Conservation (phyloP, 2,113 vertebrate species). For the Urocitellus parryii region DNA sequence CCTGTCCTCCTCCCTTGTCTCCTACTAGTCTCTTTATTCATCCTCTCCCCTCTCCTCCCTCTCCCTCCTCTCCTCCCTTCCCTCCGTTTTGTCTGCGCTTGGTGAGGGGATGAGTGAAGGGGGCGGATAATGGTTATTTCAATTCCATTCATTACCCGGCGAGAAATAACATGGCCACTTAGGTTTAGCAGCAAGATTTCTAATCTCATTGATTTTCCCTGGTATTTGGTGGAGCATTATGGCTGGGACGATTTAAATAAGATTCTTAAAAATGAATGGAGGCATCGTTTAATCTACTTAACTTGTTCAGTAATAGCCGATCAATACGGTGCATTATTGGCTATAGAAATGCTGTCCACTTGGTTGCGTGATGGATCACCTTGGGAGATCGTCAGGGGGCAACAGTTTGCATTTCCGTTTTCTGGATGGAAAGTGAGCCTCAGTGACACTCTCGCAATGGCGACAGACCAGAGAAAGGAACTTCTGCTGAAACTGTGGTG, state of each 20-base stretch:
- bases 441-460: fast-evolving
- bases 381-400: background rate
- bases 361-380: background rate
- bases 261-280: slow-evolving; percentile 47
- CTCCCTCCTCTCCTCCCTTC: fast-evolving
- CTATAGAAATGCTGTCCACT: background rate
- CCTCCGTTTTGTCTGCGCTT: too few relatives aligned
- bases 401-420: too few relatives aligned
- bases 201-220: slow-evolving; percentile 48
- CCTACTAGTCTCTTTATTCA: too few relatives aligned
- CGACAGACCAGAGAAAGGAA: too few relatives aligned
- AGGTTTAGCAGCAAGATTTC: background rate
- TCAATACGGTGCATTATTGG: background rate
- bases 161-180: background rate
- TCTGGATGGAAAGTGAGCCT: background rate
- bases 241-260: slow-evolving; percentile 35
- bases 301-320: background rate
- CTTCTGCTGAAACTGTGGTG: background rate
- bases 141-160: background rate
- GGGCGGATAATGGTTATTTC: background rate
- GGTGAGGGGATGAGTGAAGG: fast-evolving
- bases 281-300: slow-evolving; percentile 31
- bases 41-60: fast-evolving
- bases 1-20: fast-evolving
- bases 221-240: background rate